Evolutionary conservation across 1,140 invertebrate genomes (phyloP).

Genomic region (Drosophila albomicans): DNA sequence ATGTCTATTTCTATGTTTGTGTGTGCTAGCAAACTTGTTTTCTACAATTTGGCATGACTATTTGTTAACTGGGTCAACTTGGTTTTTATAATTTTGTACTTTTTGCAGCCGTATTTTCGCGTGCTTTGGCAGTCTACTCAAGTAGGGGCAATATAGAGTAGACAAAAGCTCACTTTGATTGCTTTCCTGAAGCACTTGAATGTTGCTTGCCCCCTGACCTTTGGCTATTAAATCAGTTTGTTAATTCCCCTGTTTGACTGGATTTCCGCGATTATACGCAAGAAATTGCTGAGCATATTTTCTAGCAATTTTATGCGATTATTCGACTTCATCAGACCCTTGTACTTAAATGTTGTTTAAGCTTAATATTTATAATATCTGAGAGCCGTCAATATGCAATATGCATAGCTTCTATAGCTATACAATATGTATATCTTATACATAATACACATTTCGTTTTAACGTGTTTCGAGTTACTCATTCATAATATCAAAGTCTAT

Average conservation of each 20-base stretch:
- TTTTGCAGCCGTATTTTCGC: slow-evolving; percentile 31
- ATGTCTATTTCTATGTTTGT: slow-evolving; percentile 22
- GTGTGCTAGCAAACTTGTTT: slow-evolving; percentile 64
- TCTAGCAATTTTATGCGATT: neutral
- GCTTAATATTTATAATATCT: too few relatives aligned
- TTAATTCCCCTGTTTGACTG: neutral
- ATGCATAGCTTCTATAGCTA: too few relatives aligned
- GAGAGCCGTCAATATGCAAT: too few relatives aligned
- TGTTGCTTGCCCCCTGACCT: slow-evolving; percentile 1
- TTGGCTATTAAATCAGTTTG: neutral
- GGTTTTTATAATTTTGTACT: slow-evolving; percentile 40
- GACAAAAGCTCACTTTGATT: neutral
- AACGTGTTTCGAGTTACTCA: too few relatives aligned
- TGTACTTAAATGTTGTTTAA: too few relatives aligned
- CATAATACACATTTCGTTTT: too few relatives aligned
- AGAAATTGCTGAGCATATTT: neutral
- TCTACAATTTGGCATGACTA: slow-evolving; percentile 65
- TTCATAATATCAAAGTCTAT: too few relatives aligned
- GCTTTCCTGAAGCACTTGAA: neutral
- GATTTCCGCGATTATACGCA: neutral
- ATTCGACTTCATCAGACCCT: neutral
- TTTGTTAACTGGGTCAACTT: slow-evolving; percentile 74
- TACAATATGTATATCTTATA: too few relatives aligned
- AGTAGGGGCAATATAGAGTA: neutral
- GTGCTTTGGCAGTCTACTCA: slow-evolving; percentile 29